These are phyloP conservation scores for Rhincodon typus DNA, from an alignment of 2,797 vertebrate species.

Conservation along the genomic window DNA sequence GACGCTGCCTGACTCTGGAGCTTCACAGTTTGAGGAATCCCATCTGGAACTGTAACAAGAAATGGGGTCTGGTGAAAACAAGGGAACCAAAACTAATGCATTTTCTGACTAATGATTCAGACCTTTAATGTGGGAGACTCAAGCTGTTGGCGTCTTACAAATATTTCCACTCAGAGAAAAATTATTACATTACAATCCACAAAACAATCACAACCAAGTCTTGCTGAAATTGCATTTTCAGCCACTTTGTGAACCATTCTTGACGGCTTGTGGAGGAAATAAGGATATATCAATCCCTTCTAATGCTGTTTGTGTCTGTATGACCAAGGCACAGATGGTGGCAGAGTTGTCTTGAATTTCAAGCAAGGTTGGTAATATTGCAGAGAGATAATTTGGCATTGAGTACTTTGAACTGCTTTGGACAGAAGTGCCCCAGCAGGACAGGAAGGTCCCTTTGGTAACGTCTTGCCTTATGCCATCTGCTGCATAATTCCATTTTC, in stretches of 20 bases:
- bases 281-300: background rate
- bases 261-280: background rate
- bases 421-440: background rate
- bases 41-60: too few species aligned
- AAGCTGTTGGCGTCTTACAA: background rate
- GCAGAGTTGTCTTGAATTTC: slow-evolving; percentile 9
- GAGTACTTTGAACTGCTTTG: slow-evolving; percentile 25
- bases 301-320: background rate
- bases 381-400: background rate
- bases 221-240: background rate
- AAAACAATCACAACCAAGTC: background rate
- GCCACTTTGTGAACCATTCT: background rate
- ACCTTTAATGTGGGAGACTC: background rate
- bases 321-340: slow-evolving; percentile 7
- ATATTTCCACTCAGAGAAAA: background rate
- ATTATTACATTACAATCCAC: background rate
- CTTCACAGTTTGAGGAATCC: too few species aligned
- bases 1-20: too few species aligned
- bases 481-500: background rate
- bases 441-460: slow-evolving; percentile 20
- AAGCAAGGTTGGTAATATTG: slow-evolving; percentile 10
- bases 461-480: slow-evolving; percentile 6
- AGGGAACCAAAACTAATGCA: background rate
- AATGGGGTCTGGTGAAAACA: too few species aligned
- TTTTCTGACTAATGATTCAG: background rate